phyloP scores from a whole-genome alignment of 2,888 invertebrate species.

The Parapristionchus giblindavisi region DNA sequence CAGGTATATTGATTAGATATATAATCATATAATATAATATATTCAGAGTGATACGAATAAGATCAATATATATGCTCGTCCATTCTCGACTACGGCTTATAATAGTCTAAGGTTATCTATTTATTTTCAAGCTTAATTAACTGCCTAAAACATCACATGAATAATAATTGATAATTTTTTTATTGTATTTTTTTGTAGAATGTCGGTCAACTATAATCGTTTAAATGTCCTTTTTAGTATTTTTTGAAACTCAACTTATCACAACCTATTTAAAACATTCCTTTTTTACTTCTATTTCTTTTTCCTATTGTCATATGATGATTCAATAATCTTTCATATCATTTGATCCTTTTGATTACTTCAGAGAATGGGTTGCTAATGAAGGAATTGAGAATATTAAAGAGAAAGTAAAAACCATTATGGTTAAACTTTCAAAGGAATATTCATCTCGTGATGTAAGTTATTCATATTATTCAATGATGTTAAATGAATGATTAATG shows the following conservation, averaged over 20 bases:
- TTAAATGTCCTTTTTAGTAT: too few relatives aligned
- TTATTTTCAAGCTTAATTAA: too few relatives aligned
- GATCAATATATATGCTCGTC: constrained; percentile 22
- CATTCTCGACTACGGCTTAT: constrained; percentile 10
- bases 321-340: too few relatives aligned
- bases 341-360: neutral
- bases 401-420: neutral
- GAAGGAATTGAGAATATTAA: constrained; percentile 13
- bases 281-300: too few relatives aligned
- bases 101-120: constrained; percentile 25
- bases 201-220: neutral
- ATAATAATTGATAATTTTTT: too few relatives aligned
- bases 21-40: neutral
- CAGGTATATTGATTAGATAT: constrained; percentile 3
- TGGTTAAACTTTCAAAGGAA: constrained; percentile 3
- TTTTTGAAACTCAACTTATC: too few relatives aligned
- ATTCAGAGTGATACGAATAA: neutral
- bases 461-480: too few relatives aligned
- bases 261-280: too few relatives aligned
- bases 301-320: too few relatives aligned
- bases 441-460: constrained; percentile 15
- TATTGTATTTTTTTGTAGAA: neutral
- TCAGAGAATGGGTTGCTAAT: constrained; percentile 28
- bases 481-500: too few relatives aligned
- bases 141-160: too few relatives aligned